A percentile compares a stretch with the other conserved stretches of the same genome.
Conservation (phyloP, 2,113 vertebrate species). For the Ramphastos sulfuratus region DNA sequence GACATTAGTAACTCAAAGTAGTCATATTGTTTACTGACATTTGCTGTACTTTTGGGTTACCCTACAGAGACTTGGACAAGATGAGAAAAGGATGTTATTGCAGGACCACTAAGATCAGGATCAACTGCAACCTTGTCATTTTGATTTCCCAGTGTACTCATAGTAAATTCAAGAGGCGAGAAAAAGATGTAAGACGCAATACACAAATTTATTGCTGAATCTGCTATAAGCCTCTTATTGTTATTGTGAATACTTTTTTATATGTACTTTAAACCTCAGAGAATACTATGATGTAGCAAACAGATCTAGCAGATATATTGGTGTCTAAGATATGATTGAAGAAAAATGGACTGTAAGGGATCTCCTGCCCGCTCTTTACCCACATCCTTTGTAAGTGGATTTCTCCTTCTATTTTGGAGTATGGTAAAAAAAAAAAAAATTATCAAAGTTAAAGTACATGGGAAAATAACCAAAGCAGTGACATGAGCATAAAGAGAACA, state of each 20-base stretch:
- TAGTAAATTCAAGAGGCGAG: background rate
- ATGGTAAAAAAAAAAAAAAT: too few relatives aligned
- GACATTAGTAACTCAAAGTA: background rate
- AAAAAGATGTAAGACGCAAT: background rate
- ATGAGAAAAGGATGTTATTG: background rate
- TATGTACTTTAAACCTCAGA: background rate
- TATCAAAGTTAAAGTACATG: background rate
- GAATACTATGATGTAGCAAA: background rate
- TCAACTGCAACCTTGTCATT: background rate
- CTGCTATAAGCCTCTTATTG: background rate
- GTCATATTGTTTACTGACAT: background rate
- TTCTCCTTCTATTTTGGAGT: background rate
- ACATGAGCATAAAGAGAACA: background rate
- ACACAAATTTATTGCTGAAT: background rate
- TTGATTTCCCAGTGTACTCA: background rate
- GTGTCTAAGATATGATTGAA: fast-evolving
- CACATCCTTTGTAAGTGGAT: background rate
- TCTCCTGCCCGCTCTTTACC: background rate
- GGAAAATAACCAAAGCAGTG: background rate
- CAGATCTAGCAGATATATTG: background rate
- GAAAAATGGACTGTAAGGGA: background rate
- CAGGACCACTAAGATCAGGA: background rate
- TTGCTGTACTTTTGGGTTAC: background rate
- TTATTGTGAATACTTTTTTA: background rate
- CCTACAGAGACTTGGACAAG: background rate